Evolutionary conservation across 2,113 vertebrate species (phyloP), one percentile per base, ranked within the genome.

Genomic region (Pantherophis guttatus): DNA sequence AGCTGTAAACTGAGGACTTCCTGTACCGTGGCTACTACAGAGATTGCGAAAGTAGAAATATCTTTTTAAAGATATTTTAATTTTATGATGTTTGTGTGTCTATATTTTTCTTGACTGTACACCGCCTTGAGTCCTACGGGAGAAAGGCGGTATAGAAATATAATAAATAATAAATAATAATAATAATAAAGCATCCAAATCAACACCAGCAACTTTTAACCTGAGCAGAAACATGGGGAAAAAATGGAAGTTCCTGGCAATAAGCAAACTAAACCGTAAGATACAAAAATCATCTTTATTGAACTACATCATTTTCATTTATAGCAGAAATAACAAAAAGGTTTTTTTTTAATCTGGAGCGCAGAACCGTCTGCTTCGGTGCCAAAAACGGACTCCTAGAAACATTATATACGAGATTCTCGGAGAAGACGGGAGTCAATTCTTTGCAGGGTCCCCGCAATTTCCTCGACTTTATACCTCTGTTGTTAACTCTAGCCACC

Each of bases 231-330:
- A 70, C 0, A 17, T 21, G 75, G 3, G 1, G 21, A 3, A 81
- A 81, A 39, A 59, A 15, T 3, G 9, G 10, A 85, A n/a, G 39
- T 52, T 91, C 91, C 89, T 91, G 33, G 91, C 93, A 93, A 95
- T 65, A 87, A 39, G 24, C 33, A 0, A 59, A 11, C 7, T 94
- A 54, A 86, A 94, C 91, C 93, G 92, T 96, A n/a, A 95, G 96
- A 96, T 97, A 98, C 44, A 96, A 98, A 98, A 98, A 96, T 95
- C 97, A 97, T 91, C 97, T 98, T 98, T 98, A 98, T 98, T 98
- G 97, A 96, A 97, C 97, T 95, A 94, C 15, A 88, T 89, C 90
- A 91, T 97, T 97, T 96, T 94, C 95, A 92, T 91, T 95, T 59
- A 94, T 97, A 96, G 97, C 96, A 97, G 97, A 98, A 95, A 97